Base-by-base conservation (phyloP, 2,797 vertebrate species). In the Nyctalus aviator region DNA sequence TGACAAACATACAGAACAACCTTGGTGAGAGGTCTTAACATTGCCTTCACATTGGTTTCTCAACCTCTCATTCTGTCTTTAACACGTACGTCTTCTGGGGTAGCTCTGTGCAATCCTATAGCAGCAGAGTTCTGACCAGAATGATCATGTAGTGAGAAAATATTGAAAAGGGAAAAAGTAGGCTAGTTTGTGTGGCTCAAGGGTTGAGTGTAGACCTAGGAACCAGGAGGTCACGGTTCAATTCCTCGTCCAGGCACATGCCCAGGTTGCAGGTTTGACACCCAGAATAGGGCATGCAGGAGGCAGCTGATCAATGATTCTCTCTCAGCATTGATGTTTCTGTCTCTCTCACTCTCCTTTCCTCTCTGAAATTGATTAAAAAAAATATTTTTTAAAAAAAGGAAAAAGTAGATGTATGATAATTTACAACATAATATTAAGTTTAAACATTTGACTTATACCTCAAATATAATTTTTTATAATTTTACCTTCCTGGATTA, bases 391-490 rank as follows among this genome's bases (percentile, higher is more conserved):
- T 32, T 59, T 59, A 27, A 6, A 30, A 59, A 27, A 62, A 59
- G 57, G 57, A 62, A 62, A 62, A 62, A 30, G 59, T 30, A 62
- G 59, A 30, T 4, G 2, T 55, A 41, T 81, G n/a, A 71, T 92
- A 85, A 66, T 23, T 72, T 46, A 59, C 21, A 77, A 41, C 37
- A 92, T 25, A 77, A 83, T 46, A 37, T 90, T 90, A 87, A 87
- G 32, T 87, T 86, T 66, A 82, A 89, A 86, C n/a, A 90, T 57
- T 59, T 68, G 79, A 90, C 21, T 93, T 78, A 71, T 17, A 72
- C 13, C 18, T 41, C 30, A 83, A 73, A 81, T 17, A 77, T 20
- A 68, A 72, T 78, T 72, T 87, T 87, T 32, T 18, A 76, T 83
- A 44, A 90, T 83, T 81, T 46, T 94, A 71, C 9, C 71, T 83